Evolutionary conservation across 2,888 invertebrate species (phyloP).

Genomic region (Microctonus brassicae): DNA sequence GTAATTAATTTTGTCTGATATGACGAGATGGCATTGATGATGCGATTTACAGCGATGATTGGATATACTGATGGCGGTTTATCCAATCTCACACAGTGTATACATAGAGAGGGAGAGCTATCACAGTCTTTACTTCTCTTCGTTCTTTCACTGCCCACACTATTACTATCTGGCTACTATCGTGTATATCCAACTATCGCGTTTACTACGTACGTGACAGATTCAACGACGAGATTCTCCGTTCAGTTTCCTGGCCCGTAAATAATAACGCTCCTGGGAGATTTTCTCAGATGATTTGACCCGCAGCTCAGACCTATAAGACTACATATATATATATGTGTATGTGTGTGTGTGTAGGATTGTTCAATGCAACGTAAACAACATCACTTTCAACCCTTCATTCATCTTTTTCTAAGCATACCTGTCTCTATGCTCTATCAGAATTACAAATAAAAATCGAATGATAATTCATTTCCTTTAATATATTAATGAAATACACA

Average conservation of each 20-base stretch:
- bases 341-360: conserved; percentile 16
- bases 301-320: conserved; percentile 35
- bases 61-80: conserved; percentile 17
- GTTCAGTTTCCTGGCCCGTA: conserved; percentile 40
- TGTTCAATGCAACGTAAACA: not conserved
- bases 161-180: conserved; percentile 1
- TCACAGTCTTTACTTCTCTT: not conserved
- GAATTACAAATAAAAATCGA: conserved; percentile 26
- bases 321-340: too few species aligned
- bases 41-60: conserved; percentile 15
- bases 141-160: not conserved
- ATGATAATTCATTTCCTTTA: too few species aligned
- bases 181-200: conserved; percentile 32
- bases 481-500: too few species aligned
- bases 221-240: conserved; percentile 45
- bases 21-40: not conserved
- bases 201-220: conserved; percentile 45
- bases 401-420: conserved; percentile 12
- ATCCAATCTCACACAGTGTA: conserved; percentile 17
- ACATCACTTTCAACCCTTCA: conserved; percentile 15
- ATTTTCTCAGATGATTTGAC: conserved; percentile 49
- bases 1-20: not conserved
- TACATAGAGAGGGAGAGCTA: too few species aligned
- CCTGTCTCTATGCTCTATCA: conserved; percentile 18
- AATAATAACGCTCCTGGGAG: conserved; percentile 44